Evolutionary conservation across 1,140 invertebrate species (phyloP), one percentile per base, ranked within the genome.

Genomic region (Glossosoma conforme): DNA sequence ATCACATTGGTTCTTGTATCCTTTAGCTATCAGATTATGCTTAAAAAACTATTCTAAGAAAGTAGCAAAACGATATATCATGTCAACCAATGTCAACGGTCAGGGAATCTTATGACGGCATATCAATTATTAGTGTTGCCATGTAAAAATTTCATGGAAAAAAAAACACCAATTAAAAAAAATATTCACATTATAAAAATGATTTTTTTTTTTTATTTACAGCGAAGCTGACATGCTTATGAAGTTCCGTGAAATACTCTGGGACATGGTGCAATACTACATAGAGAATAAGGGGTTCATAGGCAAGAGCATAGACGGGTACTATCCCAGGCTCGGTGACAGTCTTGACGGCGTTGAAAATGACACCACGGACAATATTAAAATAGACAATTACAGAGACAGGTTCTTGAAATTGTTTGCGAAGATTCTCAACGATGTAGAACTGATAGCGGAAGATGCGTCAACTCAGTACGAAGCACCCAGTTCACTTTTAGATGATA

Each of bases 251-350:
- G 64, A 73, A 46, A 65, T 73, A 51, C 58, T 81, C 13, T 78
- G 77, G 76, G 59, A 54, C 2, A 59, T 77, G n/a, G 65, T 77
- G 4, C 42, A 75, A 3, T 80, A 76, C 56, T 70, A 74, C 54
- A 67, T 79, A 14, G 64, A 75, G 37, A 71, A 72, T 17, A 61
- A 75, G 55, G 54, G 56, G 2, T 58, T 54, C 13, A 15, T 30
- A 18, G 47, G 21, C 2, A 40, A 37, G 10, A 36, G n/a, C n/a
- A n/a, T 36, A 10, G 3, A 38, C 19, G 19, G 8, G 19, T 40
- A 9, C 10, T 42, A 21, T 13, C 11, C 2, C 2, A 3, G 11
- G 17, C 40, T 21, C 11, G 14, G n/a, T 17, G 36, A 38, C 2
- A 3, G 11, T 13, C 40, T 21, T 17, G 14, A 10, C 18, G 36